Percentiles rank a stretch among this genome's conserved stretches.
phyloP scores from a whole-genome alignment of 2,113 vertebrate genomes.

The Dromiciops gliroides region DNA sequence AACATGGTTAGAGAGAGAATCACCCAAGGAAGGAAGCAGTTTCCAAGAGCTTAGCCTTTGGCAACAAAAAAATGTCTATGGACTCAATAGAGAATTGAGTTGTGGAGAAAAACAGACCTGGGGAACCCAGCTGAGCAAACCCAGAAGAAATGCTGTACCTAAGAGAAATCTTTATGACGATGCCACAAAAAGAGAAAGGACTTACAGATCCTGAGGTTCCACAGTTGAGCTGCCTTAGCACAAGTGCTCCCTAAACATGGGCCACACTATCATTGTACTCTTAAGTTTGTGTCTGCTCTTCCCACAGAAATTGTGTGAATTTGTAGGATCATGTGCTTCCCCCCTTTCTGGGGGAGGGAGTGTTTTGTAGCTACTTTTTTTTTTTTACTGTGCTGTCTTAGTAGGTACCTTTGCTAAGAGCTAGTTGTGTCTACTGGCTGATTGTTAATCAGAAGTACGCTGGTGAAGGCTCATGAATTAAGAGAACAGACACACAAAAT shows the following conservation, averaged over 20 bases:
- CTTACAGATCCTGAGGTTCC: neutral
- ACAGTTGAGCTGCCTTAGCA: neutral
- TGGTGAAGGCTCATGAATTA: neutral
- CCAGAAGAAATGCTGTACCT: neutral
- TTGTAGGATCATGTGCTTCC: neutral
- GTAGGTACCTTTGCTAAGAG: neutral
- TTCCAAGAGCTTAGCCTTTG: neutral
- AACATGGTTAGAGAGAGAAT: neutral
- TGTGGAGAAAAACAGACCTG: neutral
- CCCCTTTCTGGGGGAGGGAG: neutral
- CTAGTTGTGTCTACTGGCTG: neutral
- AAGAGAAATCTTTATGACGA: neutral
- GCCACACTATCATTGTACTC: neutral
- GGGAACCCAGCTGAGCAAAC: neutral
- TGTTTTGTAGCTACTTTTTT: neutral
- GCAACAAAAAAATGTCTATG: neutral
- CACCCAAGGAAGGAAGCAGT: neutral
- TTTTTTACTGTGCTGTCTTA: neutral
- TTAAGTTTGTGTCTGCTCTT: neutral
- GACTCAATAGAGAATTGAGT: neutral
- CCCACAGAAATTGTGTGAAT: neutral
- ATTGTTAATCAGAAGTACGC: neutral
- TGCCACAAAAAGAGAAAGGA: neutral
- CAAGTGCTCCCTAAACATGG: neutral
- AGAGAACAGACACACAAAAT: neutral